Base-by-base conservation (phyloP, 2,888 invertebrate genomes). In the Eilema sororculum region DNA sequence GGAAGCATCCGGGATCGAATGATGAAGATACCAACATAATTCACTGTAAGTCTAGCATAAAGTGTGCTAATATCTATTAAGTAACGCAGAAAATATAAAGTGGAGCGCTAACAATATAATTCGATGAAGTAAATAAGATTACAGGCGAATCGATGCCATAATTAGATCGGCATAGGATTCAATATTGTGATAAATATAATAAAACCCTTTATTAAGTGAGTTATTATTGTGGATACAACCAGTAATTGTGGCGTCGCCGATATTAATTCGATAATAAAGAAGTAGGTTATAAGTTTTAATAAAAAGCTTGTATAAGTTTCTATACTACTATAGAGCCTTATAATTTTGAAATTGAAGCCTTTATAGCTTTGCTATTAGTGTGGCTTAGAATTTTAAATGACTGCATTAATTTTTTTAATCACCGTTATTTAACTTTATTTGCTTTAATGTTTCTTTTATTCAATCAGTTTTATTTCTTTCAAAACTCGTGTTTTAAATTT, bases 51-150 rank as follows among this genome's bases (percentile, higher is more conserved):
- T 46, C 6, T 6, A 46, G 2, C 20, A 20, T 5, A 16, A 41
- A 46, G 46, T 52, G 3, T 52, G 9, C 52, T 16, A n/a, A 62
- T 30, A 12, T 22, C 22, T 16, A 57, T 57, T 24, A 65, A 56
- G 57, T n/a, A 37, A 41, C 28, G 6, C 24, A 28, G 58, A 57
- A 59, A 33, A n/a, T 25, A 59, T 56, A 62, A 33, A 62, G 52
- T 61, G 30, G 46, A 16, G 33, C 22, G 24, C 30, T 20, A 33
- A 61, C 24, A 5, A 22, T 25, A 10, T 61, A 67, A 56, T 67
- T 37, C 33, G 30, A 59, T 62, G 33, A 37, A 46, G n/a, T 63
- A 60, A 57, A 65, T 69, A 61, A 37, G 52, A 56, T 65, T 61
- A 61, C 6, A 20, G 30, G 25, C 25, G 20, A 28, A 52, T 59